Evolutionary conservation across 1,140 invertebrate species (phyloP).

Genomic region (Globodera rostochiensis): DNA sequence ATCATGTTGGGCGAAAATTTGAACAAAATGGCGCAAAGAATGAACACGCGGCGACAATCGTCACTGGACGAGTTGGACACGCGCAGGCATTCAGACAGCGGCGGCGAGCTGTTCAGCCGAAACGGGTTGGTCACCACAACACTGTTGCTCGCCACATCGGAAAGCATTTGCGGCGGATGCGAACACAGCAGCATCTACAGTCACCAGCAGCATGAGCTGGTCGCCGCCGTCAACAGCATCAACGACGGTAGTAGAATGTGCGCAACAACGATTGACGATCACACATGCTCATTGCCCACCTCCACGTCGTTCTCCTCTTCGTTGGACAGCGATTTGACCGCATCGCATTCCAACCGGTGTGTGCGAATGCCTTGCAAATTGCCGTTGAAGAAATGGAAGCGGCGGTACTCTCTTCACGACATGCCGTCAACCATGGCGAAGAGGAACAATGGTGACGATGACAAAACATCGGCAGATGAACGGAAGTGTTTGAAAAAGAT

Average conservation of each 20-base stretch:
- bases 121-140: conserved; percentile 27
- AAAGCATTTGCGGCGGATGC: background rate
- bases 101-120: conserved; percentile 12
- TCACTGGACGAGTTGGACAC: conserved; percentile 1
- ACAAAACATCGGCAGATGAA: background rate
- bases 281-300: background rate
- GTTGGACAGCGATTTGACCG: background rate
- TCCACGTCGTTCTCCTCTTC: background rate
- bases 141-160: conserved; percentile 25
- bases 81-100: background rate
- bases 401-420: conserved; percentile 9
- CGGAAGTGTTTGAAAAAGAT: background rate
- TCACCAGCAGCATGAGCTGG: background rate
- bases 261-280: background rate
- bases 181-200: background rate
- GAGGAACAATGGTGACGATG: background rate
- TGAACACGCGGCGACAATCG: background rate
- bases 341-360: background rate
- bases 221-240: background rate
- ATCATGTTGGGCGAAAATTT: conserved; percentile 1
- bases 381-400: conserved; percentile 12
- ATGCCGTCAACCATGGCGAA: background rate
- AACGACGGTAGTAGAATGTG: background rate
- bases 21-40: background rate
- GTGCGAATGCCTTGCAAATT: conserved; percentile 32